Evolutionary conservation across 1,140 invertebrate genomes (phyloP), one percentile per base, ranked within the genome.

Genomic region (Papilio polytes): DNA sequence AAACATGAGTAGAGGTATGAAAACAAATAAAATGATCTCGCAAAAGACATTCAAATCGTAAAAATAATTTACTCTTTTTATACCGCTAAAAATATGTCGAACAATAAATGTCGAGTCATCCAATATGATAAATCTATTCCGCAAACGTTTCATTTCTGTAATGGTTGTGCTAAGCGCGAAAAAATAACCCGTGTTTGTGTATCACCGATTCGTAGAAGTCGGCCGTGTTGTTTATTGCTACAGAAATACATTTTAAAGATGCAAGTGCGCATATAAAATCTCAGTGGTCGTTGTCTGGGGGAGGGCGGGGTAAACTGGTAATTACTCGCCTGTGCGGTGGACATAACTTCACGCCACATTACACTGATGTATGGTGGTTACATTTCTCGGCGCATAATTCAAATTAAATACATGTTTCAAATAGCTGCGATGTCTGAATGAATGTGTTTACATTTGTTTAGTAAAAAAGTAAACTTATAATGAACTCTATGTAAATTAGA

Each of bases 201-300:
- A 70, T 70, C 63, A 70, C 59, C 22, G 22, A 36, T 70, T 70
- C 63, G 63, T 70, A 70, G 63, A 70, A 70, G 12, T 31, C 12
- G 26, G 63, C 63, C 63, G 63, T 31, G 63, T 66, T 70, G 63
- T 31, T 70, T 70, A 70, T 70, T 31, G 26, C 26, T 70, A 70
- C 63, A 31, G 63, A 70, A 70, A 70, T 70, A 70, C 63, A 70
- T 70, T 70, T 70, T 70, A 70, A 70, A 70, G 63, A 70, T 70
- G 63, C 63, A 70, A 70, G 63, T 70, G 63, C 63, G 26, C 63
- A 70, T 66, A 66, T 70, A 70, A 70, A 70, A 70, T 31, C 59
- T 26, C 63, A 70, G 63, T 31, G 63, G 26, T 36, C 63, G 22
- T 70, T 13, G 63, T 70, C 13, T 15, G 22, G 26, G 63, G 26